These are phyloP conservation scores for Copsychus sechellarum DNA, from an alignment of 2,113 vertebrate species.

Conservation along the genomic window DNA sequence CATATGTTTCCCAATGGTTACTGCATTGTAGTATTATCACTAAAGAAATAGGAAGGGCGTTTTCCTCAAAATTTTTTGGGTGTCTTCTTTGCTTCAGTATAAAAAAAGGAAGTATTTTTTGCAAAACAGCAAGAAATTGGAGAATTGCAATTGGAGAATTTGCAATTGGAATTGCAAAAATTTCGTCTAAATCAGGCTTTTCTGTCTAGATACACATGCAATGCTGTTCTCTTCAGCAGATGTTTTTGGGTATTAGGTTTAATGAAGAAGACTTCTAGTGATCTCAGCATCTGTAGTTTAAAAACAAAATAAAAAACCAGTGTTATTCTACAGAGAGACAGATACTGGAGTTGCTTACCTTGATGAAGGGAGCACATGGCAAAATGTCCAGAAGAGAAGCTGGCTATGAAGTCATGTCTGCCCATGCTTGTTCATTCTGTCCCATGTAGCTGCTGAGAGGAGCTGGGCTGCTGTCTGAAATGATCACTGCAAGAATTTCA, in stretches of 20 bases:
- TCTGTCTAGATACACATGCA: neutral
- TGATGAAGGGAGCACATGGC: neutral
- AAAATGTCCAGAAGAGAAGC: neutral
- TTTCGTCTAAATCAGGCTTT: neutral
- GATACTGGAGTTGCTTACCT: neutral
- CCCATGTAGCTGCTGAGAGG: neutral
- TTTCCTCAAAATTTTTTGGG: neutral
- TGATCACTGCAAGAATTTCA: neutral
- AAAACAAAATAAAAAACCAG: neutral
- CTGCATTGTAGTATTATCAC: neutral
- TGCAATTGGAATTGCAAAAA: neutral
- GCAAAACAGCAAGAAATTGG: neutral
- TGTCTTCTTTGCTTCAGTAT: neutral
- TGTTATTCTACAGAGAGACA: neutral
- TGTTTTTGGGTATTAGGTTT: neutral
- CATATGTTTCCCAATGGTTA: neutral
- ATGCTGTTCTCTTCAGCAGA: neutral
- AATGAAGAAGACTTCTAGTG: neutral
- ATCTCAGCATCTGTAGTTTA: neutral
- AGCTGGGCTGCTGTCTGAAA: neutral
- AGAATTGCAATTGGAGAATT: neutral
- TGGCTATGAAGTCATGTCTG: neutral
- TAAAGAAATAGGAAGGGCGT: fast-evolving
- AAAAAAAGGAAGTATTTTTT: neutral
- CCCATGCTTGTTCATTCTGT: neutral